Evolutionary conservation across 1,140 invertebrate species (phyloP), one percentile per base, ranked within the genome.

Genomic region (Leguminivora glycinivorella): DNA sequence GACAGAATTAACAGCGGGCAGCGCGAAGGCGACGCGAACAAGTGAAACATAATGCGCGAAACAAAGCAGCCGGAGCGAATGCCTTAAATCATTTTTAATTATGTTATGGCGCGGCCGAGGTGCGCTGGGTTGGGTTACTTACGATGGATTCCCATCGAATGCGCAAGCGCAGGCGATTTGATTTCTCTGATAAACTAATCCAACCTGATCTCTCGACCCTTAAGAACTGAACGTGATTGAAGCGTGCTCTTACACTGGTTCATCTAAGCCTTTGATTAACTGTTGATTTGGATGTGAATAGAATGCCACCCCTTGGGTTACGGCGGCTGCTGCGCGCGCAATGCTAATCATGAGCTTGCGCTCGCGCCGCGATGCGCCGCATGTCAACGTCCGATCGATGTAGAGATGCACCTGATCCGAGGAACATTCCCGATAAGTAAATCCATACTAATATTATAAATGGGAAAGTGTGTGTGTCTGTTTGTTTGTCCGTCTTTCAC

Each of bases 1-100:
- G 86, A 89, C 89, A 89, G 89, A 91, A 89, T 91, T 91, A 91
- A 89, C 85, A 89, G 80, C 85, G 84, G 80, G 79, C 83, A 83
- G 73, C 72, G 74, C 78, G 78, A 80, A 76, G 80, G 87, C 83
- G 82, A 85, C 86, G 87, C 83, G 84, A 88, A 91, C 89, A 89
- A 85, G 87, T 89, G 89, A 89, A 91, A 91, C 83, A 89, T 89
- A 89, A 91, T 82, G 89, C 89, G 87, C 87, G 87, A 91, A 91
- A 91, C 87, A 91, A 91, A 91, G 87, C 89, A 91, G 89, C 85
- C 89, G 85, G 83, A 88, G 85, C 89, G 89, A 91, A 91, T 89
- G 87, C 87, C 84, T 91, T 91, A 91, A 91, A 89, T 91, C 89
- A 91, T 91, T 89, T 91, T 91, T 89, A 91, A 91, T 91, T 91